Conservation (phyloP, 2,113 vertebrate species). For the Piprites chloris region DNA sequence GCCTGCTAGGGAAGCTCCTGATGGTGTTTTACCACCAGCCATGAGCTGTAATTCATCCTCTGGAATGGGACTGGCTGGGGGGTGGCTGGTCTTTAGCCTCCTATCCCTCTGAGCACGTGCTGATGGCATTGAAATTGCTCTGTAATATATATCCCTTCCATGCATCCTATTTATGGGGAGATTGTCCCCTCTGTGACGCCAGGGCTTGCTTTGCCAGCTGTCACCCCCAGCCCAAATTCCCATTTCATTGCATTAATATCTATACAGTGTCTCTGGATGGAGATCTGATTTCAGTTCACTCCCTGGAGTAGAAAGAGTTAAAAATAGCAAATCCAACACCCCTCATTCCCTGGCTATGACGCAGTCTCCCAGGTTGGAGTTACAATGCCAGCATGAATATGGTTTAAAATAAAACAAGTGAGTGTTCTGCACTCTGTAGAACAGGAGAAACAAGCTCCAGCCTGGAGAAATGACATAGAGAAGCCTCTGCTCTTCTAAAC, state of each 20-base stretch:
- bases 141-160: neutral
- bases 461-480: neutral
- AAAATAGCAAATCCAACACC: conserved; percentile 48
- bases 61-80: neutral
- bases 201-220: conserved; percentile 18
- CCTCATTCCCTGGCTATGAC: conserved; percentile 39
- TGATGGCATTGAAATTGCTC: neutral
- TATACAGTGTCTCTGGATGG: neutral
- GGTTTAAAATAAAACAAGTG: conserved; percentile 36
- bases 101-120: neutral
- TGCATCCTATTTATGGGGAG: conserved; percentile 34
- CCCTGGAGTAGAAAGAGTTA: conserved; percentile 18
- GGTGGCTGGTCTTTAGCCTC: neutral
- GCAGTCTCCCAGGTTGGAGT: conserved; percentile 33
- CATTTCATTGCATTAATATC: neutral
- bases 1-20: neutral
- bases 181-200: conserved; percentile 37
- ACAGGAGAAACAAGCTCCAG: neutral
- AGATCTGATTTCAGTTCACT: conserved; percentile 29
- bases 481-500: neutral
- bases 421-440: neutral
- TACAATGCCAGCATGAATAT: conserved; percentile 1
- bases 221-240: conserved; percentile 30
- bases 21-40: neutral
- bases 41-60: conserved; percentile 7